Base-by-base conservation (phyloP, 2,888 invertebrate genomes). In the Microctonus aethiopoides region DNA sequence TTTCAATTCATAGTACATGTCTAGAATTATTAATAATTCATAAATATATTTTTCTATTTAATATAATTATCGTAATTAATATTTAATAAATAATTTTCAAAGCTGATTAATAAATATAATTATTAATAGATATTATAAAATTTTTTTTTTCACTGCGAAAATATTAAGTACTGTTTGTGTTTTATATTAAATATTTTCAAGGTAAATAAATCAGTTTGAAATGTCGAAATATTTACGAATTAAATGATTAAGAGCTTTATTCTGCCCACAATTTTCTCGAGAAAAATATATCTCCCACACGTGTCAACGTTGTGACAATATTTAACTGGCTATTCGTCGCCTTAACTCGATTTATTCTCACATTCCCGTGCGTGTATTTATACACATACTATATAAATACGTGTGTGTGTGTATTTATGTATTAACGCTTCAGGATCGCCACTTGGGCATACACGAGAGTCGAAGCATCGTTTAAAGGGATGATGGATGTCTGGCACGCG, bases 401-500 rank as follows among this genome's bases (percentile, higher is more conserved):
- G 29, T 7, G 3, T 29, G 29, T 29, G 29, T 29, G 3, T n/a
- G n/a, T n/a, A n/a, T n/a, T n/a, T n/a, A n/a, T n/a, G n/a, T n/a
- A n/a, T n/a, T n/a, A n/a, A n/a, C n/a, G 3, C n/a, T 39, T 13
- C 39, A 39, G n/a, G 39, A n/a, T 11, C 11, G n/a, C 59, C 36
- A 60, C 61, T 54, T 70, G 61, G 41, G 68, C 59, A 72, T 71
- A 74, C 59, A 59, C 22, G 54, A 61, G 70, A 74, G 74, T 74
- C 71, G 68, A 73, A 74, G 74, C 72, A 74, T 72, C 80, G 78
- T 82, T 85, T 82, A 83, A 79, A 81, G 78, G 81, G 81, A 85
- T 86, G 86, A 86, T 86, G 80, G 85, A 86, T 86, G 83, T 78
- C 75, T 74, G 84, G 81, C 86, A 86, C 86, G 85, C 85, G 86